Percentiles rank a stretch among this genome's conserved stretches.
phyloP scores from a whole-genome alignment of 2,113 vertebrate species.

The Chaetodon auriga region DNA sequence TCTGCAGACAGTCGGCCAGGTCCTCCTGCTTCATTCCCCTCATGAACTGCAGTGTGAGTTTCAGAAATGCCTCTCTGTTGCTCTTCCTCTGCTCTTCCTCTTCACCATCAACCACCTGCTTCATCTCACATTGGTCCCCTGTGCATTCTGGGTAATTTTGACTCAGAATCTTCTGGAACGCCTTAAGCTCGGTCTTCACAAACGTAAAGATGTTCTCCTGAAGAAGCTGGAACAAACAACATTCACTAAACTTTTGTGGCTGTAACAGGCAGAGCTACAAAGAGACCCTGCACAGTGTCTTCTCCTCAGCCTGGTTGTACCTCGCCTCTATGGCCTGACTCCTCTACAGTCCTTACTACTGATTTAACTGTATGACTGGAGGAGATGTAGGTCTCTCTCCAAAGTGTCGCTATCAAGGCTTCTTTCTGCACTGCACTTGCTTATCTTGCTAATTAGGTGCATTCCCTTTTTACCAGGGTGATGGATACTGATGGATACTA shows the following conservation, averaged over 20 bases:
- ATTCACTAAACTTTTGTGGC: neutral
- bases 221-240: slow-evolving; percentile 26
- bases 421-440: no score
- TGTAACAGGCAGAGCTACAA: no score
- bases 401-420: no score
- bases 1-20: slow-evolving; percentile 42
- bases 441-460: no score
- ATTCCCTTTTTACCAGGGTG: no score
- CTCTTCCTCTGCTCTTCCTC: slow-evolving; percentile 3
- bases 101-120: neutral
- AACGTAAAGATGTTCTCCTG: neutral
- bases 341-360: no score
- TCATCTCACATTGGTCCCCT: neutral
- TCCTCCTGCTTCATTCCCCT: neutral
- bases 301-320: no score
- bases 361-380: no score
- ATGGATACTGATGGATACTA: no score
- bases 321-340: no score
- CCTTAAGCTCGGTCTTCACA: slow-evolving; percentile 17
- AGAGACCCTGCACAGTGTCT: no score
- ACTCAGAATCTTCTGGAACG: fast-evolving
- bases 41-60: slow-evolving; percentile 39
- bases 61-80: slow-evolving; percentile 37
- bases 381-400: no score
- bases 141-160: neutral